Conservation (phyloP, 92 coral and sea anemone genomes). For the Micromussa lordhowensis region DNA sequence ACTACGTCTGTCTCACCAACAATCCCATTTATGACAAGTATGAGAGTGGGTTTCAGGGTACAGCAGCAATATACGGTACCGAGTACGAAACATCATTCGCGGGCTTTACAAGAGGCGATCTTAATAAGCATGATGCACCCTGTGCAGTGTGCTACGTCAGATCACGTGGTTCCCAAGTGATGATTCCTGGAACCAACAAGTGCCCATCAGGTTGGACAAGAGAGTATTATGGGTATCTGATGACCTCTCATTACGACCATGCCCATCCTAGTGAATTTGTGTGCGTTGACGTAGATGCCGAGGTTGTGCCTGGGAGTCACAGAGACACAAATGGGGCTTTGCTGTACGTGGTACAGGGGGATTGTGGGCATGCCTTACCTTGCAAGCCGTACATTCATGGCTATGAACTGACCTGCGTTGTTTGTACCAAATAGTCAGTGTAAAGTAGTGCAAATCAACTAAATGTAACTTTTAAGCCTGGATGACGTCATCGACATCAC, state of each 20-base stretch:
- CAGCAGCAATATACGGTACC: conserved; percentile 64
- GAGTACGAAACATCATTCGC: conserved; percentile 67
- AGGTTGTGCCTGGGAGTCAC: conserved; percentile 61
- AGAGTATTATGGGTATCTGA: conserved; percentile 89
- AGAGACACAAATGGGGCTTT: conserved; percentile 62
- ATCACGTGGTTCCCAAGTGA: conserved; percentile 77
- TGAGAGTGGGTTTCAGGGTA: conserved; percentile 22
- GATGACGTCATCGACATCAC: no score
- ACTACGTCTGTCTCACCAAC: conserved; percentile 63
- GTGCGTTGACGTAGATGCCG: conserved; percentile 81
- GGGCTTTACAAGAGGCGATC: conserved; percentile 34
- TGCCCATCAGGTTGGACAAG: conserved; percentile 88
- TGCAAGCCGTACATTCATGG: conserved; percentile 72
- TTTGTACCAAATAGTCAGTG: conserved; percentile 79
- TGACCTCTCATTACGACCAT: conserved; percentile 68
- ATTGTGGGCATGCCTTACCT: conserved; percentile 73
- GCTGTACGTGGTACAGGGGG: conserved; percentile 66
- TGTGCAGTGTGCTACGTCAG: conserved; percentile 85
- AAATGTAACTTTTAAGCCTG: not conserved
- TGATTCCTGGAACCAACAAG: conserved; percentile 83
- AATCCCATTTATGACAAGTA: conserved; percentile 54
- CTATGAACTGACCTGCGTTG: conserved; percentile 86
- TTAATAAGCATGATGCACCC: conserved; percentile 72
- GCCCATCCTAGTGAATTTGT: conserved; percentile 60
- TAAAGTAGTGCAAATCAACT: not conserved